Evolutionary conservation across 2,888 invertebrate genomes (phyloP).

Genomic region (Lysandra coridon): DNA sequence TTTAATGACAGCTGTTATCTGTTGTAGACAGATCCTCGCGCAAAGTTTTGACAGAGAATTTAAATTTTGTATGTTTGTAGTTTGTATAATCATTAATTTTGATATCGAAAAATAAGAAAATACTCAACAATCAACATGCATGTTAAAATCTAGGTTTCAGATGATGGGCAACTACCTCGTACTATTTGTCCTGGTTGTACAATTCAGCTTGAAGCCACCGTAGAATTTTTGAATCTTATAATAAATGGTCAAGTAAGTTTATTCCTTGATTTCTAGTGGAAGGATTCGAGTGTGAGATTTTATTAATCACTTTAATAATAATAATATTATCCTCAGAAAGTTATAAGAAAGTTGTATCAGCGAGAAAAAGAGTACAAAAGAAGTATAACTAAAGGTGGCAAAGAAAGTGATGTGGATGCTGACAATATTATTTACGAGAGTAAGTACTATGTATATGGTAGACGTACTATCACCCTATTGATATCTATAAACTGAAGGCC

Average conservation of each 20-base stretch:
- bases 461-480: background rate
- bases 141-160: conserved; percentile 75
- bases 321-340: conserved; percentile 58
- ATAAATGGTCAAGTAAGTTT: conserved; percentile 82
- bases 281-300: background rate
- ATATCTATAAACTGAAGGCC: background rate
- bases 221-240: conserved; percentile 86
- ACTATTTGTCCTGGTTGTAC: conserved; percentile 89
- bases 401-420: conserved; percentile 53
- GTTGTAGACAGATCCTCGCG: conserved; percentile 41
- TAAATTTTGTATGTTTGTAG: background rate
- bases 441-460: conserved; percentile 44
- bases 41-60: conserved; percentile 47
- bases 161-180: conserved; percentile 85
- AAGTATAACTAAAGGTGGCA: conserved; percentile 46
- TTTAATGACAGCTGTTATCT: background rate
- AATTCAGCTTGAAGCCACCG: conserved; percentile 86
- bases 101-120: background rate
- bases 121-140: background rate
- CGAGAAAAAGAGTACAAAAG: conserved; percentile 68
- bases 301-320: background rate
- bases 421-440: conserved; percentile 67
- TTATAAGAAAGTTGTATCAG: conserved; percentile 61
- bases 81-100: background rate
- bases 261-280: background rate